A percentile compares a stretch with the other conserved stretches of the same genome.
Evolutionary conservation across 2,797 vertebrate species (phyloP).

Genomic region (Sebastes iracundus): DNA sequence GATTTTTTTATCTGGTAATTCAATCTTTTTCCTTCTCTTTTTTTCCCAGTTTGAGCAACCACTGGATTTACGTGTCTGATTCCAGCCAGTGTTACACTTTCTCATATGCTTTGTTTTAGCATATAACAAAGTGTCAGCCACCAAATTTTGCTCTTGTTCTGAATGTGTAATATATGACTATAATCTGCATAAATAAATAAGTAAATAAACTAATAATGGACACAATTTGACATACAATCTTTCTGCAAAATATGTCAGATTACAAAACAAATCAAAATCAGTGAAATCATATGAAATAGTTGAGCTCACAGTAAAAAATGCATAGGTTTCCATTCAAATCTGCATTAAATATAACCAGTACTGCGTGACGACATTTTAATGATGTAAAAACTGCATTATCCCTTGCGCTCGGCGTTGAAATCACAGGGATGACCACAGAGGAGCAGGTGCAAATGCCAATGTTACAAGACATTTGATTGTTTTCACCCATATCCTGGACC

Average conservation of each 20-base stretch:
- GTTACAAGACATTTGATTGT: slow-evolving; percentile 61
- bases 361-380: background rate
- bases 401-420: background rate
- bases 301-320: background rate
- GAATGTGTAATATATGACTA: background rate
- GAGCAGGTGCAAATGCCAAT: slow-evolving; percentile 25
- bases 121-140: background rate
- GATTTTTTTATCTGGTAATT: too few species aligned
- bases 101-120: background rate
- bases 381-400: background rate
- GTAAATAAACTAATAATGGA: background rate
- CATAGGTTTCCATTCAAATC: background rate
- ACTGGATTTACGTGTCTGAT: background rate
- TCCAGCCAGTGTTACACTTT: background rate
- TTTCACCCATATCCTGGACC: slow-evolving; percentile 47
- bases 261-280: background rate
- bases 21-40: background rate
- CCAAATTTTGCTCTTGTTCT: background rate
- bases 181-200: background rate
- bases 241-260: background rate
- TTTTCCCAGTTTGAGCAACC: background rate
- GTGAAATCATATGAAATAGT: background rate
- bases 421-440: slow-evolving; percentile 42
- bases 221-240: background rate
- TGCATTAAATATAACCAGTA: background rate